Percentiles rank a stretch among this genome's conserved stretches.
Evolutionary conservation across 2,888 invertebrate genomes (phyloP).

Genomic region (Chrysina gloriosa): DNA sequence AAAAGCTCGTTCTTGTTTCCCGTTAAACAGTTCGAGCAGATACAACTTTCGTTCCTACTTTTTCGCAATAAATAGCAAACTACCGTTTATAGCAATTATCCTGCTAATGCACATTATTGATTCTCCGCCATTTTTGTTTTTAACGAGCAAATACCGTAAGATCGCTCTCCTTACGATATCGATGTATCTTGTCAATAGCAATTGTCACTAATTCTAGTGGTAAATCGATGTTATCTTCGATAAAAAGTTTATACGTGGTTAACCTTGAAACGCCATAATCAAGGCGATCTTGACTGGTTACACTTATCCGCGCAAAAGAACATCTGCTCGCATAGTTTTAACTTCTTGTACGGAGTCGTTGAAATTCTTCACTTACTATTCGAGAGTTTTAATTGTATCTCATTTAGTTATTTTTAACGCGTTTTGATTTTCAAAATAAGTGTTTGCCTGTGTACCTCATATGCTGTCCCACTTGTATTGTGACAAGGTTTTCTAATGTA

Average conservation of each 20-base stretch:
- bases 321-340: background rate
- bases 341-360: background rate
- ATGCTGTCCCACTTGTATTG: background rate
- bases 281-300: background rate
- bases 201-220: constrained; percentile 4
- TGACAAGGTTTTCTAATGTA: background rate
- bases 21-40: too few species aligned
- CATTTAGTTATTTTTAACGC: background rate
- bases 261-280: constrained; percentile 22
- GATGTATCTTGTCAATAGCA: background rate
- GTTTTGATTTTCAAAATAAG: background rate
- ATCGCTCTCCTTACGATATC: background rate
- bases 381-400: background rate
- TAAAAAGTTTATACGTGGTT: constrained; percentile 12
- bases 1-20: too few species aligned
- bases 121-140: too few species aligned
- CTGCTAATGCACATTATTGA: too few species aligned
- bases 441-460: background rate
- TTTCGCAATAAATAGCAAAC: too few species aligned
- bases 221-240: constrained; percentile 29
- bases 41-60: too few species aligned
- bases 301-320: constrained; percentile 18
- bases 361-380: background rate
- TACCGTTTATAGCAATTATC: too few species aligned
- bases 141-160: background rate